Conservation (phyloP, 2,113 vertebrate species). For the Regulus satrapa region DNA sequence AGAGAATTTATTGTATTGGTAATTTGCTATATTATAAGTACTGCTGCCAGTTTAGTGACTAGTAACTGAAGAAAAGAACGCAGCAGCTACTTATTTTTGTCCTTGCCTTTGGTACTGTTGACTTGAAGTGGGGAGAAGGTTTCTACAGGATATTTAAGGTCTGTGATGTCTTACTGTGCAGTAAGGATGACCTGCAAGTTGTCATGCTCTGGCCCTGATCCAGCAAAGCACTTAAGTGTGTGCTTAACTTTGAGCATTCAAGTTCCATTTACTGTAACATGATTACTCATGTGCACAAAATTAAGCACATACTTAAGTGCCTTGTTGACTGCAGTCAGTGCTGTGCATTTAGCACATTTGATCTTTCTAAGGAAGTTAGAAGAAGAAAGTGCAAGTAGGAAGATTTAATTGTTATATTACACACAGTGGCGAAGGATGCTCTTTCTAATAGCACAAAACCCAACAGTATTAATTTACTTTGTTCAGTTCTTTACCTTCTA, state of each 20-base stretch:
- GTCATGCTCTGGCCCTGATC: slow-evolving; percentile 12
- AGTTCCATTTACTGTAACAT: slow-evolving; percentile 15
- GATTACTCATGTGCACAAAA: slow-evolving; percentile 30
- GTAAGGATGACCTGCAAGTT: neutral
- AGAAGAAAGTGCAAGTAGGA: slow-evolving; percentile 3
- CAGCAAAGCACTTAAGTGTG: slow-evolving; percentile 53
- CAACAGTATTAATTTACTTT: neutral
- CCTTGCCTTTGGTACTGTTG: neutral
- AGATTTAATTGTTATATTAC: neutral
- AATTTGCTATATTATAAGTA: slow-evolving; percentile 49
- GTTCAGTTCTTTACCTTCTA: neutral
- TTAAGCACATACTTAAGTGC: slow-evolving; percentile 44
- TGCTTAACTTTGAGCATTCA: slow-evolving; percentile 34
- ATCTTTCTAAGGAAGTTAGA: neutral
- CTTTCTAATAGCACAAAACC: neutral
- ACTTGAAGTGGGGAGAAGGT: neutral
- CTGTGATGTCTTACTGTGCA: neutral
- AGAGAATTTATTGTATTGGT: slow-evolving; percentile 46
- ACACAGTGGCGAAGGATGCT: neutral
- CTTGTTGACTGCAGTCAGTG: slow-evolving; percentile 12
- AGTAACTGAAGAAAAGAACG: slow-evolving; percentile 26
- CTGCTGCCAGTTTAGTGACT: slow-evolving; percentile 29
- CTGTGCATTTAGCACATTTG: neutral
- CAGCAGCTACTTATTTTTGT: neutral
- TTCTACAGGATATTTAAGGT: neutral